These are phyloP conservation scores for Hartigia nigra DNA, from an alignment of 2,888 invertebrate species.

Conservation along the genomic window DNA sequence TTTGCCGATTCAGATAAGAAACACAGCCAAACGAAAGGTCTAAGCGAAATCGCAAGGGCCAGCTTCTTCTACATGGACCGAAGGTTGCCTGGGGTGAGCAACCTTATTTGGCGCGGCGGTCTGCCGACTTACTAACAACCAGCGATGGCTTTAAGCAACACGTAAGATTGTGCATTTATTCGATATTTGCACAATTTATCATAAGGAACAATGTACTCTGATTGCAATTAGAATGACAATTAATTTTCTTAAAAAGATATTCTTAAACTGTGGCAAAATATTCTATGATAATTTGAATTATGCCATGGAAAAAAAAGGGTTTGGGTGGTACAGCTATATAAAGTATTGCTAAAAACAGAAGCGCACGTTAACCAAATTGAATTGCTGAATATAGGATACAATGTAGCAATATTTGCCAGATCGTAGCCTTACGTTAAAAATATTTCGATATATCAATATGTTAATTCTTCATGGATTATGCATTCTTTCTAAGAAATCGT, in stretches of 20 bases:
- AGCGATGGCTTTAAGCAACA: conserved; percentile 29
- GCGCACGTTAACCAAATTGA: too few relatives aligned
- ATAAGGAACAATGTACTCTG: not conserved
- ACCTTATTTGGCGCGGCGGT: conserved; percentile 50
- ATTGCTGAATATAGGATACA: too few relatives aligned
- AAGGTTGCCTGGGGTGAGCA: conserved; percentile 44
- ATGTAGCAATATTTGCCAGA: too few relatives aligned
- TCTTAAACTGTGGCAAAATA: not conserved
- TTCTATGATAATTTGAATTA: not conserved
- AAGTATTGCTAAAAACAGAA: too few relatives aligned
- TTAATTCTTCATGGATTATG: conserved; percentile 30
- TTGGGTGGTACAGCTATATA: too few relatives aligned
- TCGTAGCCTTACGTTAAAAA: too few relatives aligned
- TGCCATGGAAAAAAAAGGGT: too few relatives aligned
- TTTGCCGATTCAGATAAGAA: conserved; percentile 45
- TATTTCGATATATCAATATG: conserved; percentile 31
- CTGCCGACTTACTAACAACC: conserved; percentile 22
- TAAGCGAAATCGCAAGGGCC: conserved; percentile 38
- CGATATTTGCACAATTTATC: not conserved
- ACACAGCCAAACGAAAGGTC: conserved; percentile 35
- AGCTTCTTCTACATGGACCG: conserved; percentile 27
- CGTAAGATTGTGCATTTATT: conserved; percentile 12
- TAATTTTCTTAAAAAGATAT: not conserved
- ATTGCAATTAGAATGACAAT: not conserved
- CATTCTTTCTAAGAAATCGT: conserved; percentile 37